Base-by-base conservation (phyloP, 92 coral and sea anemone species). In the Phenganax subtilis region DNA sequence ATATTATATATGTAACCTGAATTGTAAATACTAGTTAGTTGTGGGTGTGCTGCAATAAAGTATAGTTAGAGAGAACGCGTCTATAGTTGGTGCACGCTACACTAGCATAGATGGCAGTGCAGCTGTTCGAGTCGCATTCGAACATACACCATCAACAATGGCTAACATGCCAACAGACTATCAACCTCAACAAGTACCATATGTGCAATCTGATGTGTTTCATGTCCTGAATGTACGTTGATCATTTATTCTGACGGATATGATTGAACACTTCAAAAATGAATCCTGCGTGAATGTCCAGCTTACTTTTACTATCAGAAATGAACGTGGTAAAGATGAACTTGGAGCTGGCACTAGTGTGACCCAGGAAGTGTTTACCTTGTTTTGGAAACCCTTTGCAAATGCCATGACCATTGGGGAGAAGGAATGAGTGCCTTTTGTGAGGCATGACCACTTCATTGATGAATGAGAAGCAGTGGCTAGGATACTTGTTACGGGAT, bases 391-490 rank as follows among this genome's bases (percentile, higher is more conserved):
- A 54, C 78, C 82, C 56, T 86, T 86, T 62, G 55, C 88, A 37
- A 85, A 55, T 68, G 75, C 88, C 44, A 80, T 80, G 85, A 81
- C 88, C n/a, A 54, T 85, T 12, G 87, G 90, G 17, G 91, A 89
- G 67, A 82, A 87, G 51, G 85, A 88, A 54, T 68, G 91, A 80
- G 89, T 75, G 27, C 89, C 87, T 1, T 90, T 85, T 69, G 83
- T 87, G 5, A 71, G 90, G 72, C 90, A 90, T 74, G 88, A 89
- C 59, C 90, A 87, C 56, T 89, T 89, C 71, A 81, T 90, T 61
- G 84, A 86, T 74, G 88, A 88, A 61, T 86, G 91, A 90, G 87
- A 63, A 72, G 91, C 89, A 54, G 68, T 90, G n/a, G 90, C 85
- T 10, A 76, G 91, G 47, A 86, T 90, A 64, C 80, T 88, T 28